Evolutionary conservation across 2,888 invertebrate genomes (phyloP).

Genomic region (Orchesellides sinensis): DNA sequence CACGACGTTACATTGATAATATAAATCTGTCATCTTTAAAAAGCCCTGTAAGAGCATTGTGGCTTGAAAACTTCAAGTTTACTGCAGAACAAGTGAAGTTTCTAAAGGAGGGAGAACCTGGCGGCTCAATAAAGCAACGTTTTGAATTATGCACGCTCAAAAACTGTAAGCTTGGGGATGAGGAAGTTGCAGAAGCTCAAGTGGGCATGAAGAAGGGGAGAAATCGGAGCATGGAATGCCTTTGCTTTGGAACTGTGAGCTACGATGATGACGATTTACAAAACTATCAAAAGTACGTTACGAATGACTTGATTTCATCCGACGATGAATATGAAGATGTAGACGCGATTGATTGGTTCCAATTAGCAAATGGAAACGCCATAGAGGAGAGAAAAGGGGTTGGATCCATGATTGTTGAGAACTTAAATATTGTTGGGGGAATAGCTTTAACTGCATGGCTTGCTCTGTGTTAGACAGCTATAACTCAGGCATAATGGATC

Average conservation of each 20-base stretch:
- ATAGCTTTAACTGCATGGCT: conserved; percentile 45
- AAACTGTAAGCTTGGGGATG: conserved; percentile 27
- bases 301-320: too few relatives aligned
- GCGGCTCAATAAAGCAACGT: not conserved
- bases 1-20: conserved; percentile 23
- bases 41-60: conserved; percentile 25
- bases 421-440: conserved; percentile 33
- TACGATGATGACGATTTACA: conserved; percentile 47
- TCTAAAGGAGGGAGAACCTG: not conserved
- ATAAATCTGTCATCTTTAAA: not conserved
- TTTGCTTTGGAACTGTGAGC: conserved; percentile 42
- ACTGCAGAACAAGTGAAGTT: not conserved
- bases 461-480: conserved; percentile 7
- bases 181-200: conserved; percentile 30
- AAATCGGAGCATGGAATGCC: conserved; percentile 36
- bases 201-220: conserved; percentile 24
- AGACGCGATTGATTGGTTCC: conserved; percentile 46
- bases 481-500: too few relatives aligned
- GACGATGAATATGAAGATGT: not conserved
- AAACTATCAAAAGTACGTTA: conserved; percentile 31
- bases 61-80: conserved; percentile 55
- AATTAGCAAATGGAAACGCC: not conserved
- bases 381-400: not conserved
- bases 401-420: too few relatives aligned
- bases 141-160: conserved; percentile 53